Evolutionary conservation across 92 coral and sea anemone species (phyloP).

Genomic region (Paragorgia papillata): DNA sequence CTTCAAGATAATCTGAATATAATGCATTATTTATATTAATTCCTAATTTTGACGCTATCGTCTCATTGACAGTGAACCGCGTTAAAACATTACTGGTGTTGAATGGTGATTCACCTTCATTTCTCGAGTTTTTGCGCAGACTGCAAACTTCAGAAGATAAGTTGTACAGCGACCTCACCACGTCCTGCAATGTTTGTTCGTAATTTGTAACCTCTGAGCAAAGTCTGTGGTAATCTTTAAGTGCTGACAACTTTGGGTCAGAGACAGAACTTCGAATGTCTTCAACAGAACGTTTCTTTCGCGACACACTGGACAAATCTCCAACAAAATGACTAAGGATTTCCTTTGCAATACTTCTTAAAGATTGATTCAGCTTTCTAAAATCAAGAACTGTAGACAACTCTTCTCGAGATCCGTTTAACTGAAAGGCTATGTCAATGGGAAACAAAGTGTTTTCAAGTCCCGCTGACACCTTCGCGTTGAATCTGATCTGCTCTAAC

Average conservation of each 20-base stretch:
- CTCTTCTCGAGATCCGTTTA: constrained; percentile 11
- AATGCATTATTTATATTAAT: constrained; percentile 25
- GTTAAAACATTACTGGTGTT: constrained; percentile 12
- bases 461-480: neutral
- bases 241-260: constrained; percentile 15
- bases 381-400: constrained; percentile 35
- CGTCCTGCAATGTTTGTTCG: constrained; percentile 58
- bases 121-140: neutral
- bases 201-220: constrained; percentile 69
- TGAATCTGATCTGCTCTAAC: neutral
- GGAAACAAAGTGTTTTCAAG: constrained; percentile 18
- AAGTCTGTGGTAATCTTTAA: constrained; percentile 53
- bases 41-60: constrained; percentile 56
- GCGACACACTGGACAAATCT: constrained; percentile 22
- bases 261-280: neutral
- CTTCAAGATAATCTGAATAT: neutral
- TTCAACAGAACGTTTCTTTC: constrained; percentile 57
- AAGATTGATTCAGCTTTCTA: constrained; percentile 37
- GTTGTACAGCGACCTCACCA: constrained; percentile 49
- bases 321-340: constrained; percentile 55
- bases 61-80: constrained; percentile 18
- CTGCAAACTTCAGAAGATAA: constrained; percentile 49
- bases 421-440: neutral
- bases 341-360: constrained; percentile 53
- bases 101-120: constrained; percentile 1